Percentiles rank a stretch among this genome's conserved stretches.
phyloP scores from a whole-genome alignment of 2,113 vertebrate genomes.

The Platysternon megacephalum region DNA sequence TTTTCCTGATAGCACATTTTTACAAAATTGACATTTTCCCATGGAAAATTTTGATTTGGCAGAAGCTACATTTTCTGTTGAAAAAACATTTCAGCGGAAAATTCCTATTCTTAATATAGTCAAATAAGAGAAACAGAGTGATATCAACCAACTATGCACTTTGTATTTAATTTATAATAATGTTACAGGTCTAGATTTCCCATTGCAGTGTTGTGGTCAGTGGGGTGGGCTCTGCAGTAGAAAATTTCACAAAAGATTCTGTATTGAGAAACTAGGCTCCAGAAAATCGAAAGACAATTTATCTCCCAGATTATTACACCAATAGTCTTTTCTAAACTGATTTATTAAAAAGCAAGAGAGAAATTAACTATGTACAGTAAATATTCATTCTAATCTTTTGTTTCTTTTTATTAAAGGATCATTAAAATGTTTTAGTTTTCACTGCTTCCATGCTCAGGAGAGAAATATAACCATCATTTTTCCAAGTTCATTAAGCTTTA shows the following conservation, averaged over 20 bases:
- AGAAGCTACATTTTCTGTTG: neutral
- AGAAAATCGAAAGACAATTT: neutral
- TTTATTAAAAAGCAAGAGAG: neutral
- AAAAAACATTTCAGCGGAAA: neutral
- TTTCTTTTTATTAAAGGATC: neutral
- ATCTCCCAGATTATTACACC: neutral
- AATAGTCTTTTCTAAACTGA: neutral
- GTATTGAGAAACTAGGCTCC: neutral
- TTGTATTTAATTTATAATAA: neutral
- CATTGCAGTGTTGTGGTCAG: neutral
- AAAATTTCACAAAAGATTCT: neutral
- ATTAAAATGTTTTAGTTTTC: neutral
- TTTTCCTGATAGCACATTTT: neutral
- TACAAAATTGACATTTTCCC: neutral
- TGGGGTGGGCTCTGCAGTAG: neutral
- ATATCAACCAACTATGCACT: rapidly evolving
- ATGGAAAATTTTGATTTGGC: neutral
- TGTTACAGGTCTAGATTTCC: neutral
- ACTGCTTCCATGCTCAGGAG: neutral
- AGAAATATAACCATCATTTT: neutral
- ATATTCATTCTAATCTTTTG: neutral
- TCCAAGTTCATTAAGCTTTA: neutral
- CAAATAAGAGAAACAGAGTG: neutral
- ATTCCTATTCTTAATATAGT: neutral
- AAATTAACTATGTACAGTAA: neutral